Evolutionary conservation across 2,113 vertebrate genomes (phyloP).

Genomic region (Oryzias curvinotus): DNA sequence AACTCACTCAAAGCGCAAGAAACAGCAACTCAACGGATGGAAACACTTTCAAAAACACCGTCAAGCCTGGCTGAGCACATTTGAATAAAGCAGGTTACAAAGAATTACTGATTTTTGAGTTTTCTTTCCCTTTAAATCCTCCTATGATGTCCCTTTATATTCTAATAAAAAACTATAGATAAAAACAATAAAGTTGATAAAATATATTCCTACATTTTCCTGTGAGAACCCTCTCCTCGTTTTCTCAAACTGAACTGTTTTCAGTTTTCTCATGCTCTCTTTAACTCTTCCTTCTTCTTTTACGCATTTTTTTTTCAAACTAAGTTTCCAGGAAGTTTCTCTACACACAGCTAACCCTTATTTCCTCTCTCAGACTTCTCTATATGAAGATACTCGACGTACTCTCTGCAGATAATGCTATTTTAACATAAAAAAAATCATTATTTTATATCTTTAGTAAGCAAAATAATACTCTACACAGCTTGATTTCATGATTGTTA

Average conservation of each 20-base stretch:
- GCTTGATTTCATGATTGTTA: no score
- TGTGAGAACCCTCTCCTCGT: neutral
- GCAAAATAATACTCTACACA: no score
- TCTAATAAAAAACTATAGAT: no score
- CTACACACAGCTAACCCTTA: neutral
- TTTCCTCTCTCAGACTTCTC: conserved; percentile 2
- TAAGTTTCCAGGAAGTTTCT: conserved; percentile 30
- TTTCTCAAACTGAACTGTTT: conserved; percentile 6
- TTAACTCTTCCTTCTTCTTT: conserved; percentile 12
- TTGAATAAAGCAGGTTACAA: conserved; percentile 8
- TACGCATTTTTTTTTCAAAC: conserved; percentile 8
- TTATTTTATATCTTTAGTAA: no score
- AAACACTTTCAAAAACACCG: neutral
- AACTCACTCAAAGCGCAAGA: accelerated
- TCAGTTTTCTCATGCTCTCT: neutral
- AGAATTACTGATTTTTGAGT: neutral
- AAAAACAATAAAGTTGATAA: neutral
- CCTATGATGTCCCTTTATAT: no score
- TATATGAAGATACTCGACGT: no score
- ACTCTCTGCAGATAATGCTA: no score
- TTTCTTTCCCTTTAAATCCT: no score
- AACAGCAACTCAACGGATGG: neutral
- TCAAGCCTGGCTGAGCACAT: neutral
- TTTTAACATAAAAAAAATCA: no score
- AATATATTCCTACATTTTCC: conserved; percentile 7